Conservation (phyloP, 2,797 vertebrate species). For the Ceryle rudis region DNA sequence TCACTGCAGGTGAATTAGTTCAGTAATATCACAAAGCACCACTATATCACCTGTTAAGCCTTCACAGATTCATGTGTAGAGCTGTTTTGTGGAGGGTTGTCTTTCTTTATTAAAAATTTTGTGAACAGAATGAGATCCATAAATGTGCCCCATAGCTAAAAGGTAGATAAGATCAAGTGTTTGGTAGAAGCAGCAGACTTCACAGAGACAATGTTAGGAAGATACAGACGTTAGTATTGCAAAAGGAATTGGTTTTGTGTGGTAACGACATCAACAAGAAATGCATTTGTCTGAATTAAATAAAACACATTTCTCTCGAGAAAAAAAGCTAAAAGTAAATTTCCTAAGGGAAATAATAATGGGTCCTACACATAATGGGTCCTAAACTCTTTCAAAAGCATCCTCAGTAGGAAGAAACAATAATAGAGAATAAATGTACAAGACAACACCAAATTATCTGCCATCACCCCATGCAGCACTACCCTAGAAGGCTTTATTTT, state of each 20-base stretch:
- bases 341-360: too few relatives aligned
- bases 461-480: neutral
- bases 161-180: neutral
- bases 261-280: neutral
- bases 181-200: neutral
- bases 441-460: neutral
- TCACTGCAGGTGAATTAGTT: neutral
- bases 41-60: neutral
- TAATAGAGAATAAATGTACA: neutral
- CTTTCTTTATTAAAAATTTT: neutral
- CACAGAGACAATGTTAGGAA: neutral
- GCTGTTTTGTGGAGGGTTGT: accelerated
- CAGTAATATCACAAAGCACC: neutral
- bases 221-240: neutral
- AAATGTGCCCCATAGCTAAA: neutral
- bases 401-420: neutral
- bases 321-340: neutral
- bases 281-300: neutral
- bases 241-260: neutral
- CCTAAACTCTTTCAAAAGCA: neutral
- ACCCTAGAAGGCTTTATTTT: neutral
- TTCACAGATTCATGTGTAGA: neutral
- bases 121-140: neutral
- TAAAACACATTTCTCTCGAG: neutral
- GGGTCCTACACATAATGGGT: neutral